Conservation (phyloP, 2,113 vertebrate species). For the Pimephales promelas region DNA sequence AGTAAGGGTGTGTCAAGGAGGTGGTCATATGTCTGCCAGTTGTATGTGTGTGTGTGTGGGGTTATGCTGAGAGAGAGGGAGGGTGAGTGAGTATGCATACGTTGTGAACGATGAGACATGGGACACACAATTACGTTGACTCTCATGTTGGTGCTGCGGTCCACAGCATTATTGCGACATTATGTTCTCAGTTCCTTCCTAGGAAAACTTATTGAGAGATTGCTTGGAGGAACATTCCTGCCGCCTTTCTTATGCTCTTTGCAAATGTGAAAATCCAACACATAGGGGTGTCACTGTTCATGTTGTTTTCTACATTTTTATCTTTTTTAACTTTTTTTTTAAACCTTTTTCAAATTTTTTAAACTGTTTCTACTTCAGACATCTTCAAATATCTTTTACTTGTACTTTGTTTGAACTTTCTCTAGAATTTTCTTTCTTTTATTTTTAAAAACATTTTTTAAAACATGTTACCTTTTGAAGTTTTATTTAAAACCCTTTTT, state of each 20-base stretch:
- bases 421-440: background rate
- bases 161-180: background rate
- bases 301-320: background rate
- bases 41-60: constrained; percentile 37
- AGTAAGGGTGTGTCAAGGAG: constrained; percentile 54
- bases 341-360: background rate
- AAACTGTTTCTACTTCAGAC: background rate
- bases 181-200: background rate
- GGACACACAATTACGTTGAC: background rate
- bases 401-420: background rate
- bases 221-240: background rate
- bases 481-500: background rate
- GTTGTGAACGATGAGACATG: background rate
- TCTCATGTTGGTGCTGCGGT: background rate
- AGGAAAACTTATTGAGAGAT: background rate
- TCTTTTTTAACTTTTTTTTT: background rate
- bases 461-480: background rate
- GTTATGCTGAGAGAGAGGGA: constrained; percentile 2
- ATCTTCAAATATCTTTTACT: background rate
- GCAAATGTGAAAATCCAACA: background rate
- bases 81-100: background rate
- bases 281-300: background rate
- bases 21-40: constrained; percentile 43
- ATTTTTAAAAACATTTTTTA: background rate
- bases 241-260: background rate